phyloP scores from a whole-genome alignment of 2,888 invertebrate genomes.

The Nephrotoma flavescens region DNA sequence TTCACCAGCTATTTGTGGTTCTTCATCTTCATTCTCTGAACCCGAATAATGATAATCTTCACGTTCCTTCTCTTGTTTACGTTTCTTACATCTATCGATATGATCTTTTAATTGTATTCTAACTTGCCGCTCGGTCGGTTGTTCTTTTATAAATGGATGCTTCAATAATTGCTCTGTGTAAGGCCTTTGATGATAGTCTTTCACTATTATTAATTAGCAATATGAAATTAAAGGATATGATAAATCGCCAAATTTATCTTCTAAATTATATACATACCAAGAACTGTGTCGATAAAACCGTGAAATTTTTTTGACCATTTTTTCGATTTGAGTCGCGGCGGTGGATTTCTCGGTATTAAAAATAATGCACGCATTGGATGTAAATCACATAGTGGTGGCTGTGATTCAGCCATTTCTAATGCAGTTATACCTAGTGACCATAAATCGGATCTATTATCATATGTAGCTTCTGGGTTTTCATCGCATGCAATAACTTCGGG shows the following conservation, averaged over 20 bases:
- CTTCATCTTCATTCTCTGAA: conserved; percentile 94
- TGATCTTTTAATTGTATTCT: conserved; percentile 98
- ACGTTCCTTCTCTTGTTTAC: conserved; percentile 76
- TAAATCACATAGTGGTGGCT: conserved; percentile 96
- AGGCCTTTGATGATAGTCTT: conserved; percentile 97
- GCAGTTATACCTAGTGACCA: conserved; percentile 95
- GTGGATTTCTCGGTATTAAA: conserved; percentile 94
- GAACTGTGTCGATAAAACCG: conserved; percentile 94
- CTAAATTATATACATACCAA: conserved; percentile 30
- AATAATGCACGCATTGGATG: conserved; percentile 99
- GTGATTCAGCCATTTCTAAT: conserved; percentile 99
- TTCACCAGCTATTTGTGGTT: conserved; percentile 80
- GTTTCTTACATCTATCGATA: conserved; percentile 90
- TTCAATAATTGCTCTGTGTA: conserved; percentile 96
- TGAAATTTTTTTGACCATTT: conserved; percentile 98
- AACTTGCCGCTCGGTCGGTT: conserved; percentile 96
- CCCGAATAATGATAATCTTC: conserved; percentile 81
- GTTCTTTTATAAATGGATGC: conserved; percentile 96
- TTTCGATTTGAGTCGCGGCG: conserved; percentile 92
- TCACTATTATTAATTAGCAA: conserved; percentile 39
- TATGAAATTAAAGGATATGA: not conserved
- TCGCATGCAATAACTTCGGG: conserved; percentile 99
- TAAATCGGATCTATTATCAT: conserved; percentile 90
- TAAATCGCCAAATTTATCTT: not conserved
- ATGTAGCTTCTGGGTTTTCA: conserved; percentile 98